phyloP scores from a whole-genome alignment of 2,888 invertebrate genomes.

The Imbricaverruca yamaguchii region DNA sequence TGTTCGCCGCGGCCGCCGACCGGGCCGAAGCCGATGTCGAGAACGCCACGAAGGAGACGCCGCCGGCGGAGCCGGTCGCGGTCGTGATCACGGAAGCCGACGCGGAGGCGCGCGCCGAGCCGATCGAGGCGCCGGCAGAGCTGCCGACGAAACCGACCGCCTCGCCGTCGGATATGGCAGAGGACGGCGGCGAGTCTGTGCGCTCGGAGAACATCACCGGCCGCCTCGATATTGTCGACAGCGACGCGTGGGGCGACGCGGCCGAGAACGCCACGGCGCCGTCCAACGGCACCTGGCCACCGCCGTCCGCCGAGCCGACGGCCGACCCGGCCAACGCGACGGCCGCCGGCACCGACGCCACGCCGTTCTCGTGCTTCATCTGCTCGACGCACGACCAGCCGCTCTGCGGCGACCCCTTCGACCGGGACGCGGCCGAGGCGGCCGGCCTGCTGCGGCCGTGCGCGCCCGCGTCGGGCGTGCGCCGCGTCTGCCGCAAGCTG shows the following conservation, averaged over 20 bases:
- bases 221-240: background rate
- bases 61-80: background rate
- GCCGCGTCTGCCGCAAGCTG: background rate
- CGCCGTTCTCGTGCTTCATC: background rate
- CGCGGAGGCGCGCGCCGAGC: background rate
- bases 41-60: background rate
- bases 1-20: background rate
- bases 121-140: too few species aligned
- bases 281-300: background rate
- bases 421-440: background rate
- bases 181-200: too few species aligned
- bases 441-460: background rate
- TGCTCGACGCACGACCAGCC: background rate
- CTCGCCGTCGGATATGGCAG: too few species aligned
- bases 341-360: background rate
- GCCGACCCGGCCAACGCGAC: background rate
- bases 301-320: background rate
- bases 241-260: background rate
- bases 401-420: slow-evolving; percentile 12
- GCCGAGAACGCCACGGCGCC: background rate
- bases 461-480: background rate
- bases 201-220: too few species aligned
- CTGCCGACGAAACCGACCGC: too few species aligned
- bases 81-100: background rate
- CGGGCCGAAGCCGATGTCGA: background rate